These are phyloP conservation scores for Epinephelus cyanopodus DNA, from an alignment of 2,113 vertebrate species.

Conservation along the genomic window DNA sequence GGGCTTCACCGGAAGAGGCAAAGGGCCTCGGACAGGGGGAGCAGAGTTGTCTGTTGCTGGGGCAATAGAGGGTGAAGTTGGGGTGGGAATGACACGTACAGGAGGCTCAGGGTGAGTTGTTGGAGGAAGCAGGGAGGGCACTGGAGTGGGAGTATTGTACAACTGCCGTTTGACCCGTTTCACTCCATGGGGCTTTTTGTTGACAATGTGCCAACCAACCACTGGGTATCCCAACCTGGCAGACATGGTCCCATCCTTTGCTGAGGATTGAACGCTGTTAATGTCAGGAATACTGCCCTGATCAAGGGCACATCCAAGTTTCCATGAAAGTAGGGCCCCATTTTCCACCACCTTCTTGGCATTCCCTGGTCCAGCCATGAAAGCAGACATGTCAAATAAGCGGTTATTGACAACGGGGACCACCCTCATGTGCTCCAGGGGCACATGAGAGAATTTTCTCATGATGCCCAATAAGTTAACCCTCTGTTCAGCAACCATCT, in stretches of 20 bases:
- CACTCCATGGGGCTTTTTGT: slow-evolving; percentile 93
- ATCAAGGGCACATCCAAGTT: slow-evolving; percentile 93
- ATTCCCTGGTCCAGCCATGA: slow-evolving; percentile 98
- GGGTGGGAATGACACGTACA: slow-evolving; percentile 91
- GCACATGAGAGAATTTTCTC: slow-evolving; percentile 91
- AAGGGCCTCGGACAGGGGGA: slow-evolving; percentile 92
- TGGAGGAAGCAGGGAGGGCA: slow-evolving; percentile 91
- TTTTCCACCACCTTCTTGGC: slow-evolving; percentile 98
- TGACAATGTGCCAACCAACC: slow-evolving; percentile 98
- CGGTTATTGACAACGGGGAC: slow-evolving; percentile 97
- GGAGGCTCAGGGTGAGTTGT: slow-evolving; percentile 91
- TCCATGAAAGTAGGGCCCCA: slow-evolving; percentile 95
- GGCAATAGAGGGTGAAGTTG: slow-evolving; percentile 91
- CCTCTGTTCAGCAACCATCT: slow-evolving; percentile 94
- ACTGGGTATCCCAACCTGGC: slow-evolving; percentile 93
- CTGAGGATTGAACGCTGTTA: slow-evolving; percentile 90
- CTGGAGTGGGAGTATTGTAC: slow-evolving; percentile 93
- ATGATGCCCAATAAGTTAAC: slow-evolving; percentile 89
- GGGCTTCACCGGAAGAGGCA: slow-evolving; percentile 92
- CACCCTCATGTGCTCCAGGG: slow-evolving; percentile 92
- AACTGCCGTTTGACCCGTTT: slow-evolving; percentile 93
- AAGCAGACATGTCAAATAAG: slow-evolving; percentile 97
- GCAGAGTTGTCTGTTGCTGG: slow-evolving; percentile 89
- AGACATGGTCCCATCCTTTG: slow-evolving; percentile 95
- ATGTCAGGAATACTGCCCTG: slow-evolving; percentile 93